Conservation (phyloP, 2,113 vertebrate genomes). For the Fulica atra region DNA sequence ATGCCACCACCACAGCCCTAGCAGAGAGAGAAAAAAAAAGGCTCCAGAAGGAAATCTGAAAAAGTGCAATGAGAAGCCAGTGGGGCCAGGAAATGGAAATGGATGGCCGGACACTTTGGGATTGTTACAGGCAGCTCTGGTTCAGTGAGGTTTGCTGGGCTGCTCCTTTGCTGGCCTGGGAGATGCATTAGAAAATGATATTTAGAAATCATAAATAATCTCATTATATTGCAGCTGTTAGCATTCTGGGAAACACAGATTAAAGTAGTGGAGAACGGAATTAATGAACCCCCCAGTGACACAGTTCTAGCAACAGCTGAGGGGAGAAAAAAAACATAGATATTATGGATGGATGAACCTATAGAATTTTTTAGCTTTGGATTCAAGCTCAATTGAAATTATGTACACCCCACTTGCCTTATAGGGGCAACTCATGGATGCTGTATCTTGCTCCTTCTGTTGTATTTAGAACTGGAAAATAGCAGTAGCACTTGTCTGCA, state of each 20-base stretch:
- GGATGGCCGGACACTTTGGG: neutral
- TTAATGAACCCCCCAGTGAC: neutral
- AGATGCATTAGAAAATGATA: constrained; percentile 21
- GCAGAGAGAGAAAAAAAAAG: neutral
- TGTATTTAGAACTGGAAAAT: neutral
- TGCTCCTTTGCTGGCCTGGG: constrained; percentile 20
- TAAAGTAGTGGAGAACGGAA: constrained; percentile 21
- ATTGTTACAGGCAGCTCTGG: constrained; percentile 4
- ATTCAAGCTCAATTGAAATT: neutral
- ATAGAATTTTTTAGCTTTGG: constrained; percentile 27
- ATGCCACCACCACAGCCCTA: neutral
- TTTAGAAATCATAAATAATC: constrained; percentile 62
- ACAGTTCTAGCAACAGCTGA: constrained; percentile 13
- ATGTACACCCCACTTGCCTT: neutral
- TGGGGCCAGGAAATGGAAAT: neutral
- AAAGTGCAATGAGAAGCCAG: neutral
- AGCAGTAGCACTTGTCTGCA: neutral
- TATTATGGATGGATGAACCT: constrained; percentile 7
- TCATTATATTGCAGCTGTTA: constrained; percentile 5
- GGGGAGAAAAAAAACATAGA: neutral
- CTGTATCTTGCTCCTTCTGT: neutral
- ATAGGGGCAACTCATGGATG: neutral
- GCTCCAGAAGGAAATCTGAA: neutral
- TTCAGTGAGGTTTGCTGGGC: constrained; percentile 45
- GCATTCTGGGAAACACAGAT: constrained; percentile 10